Evolutionary conservation across 2,113 vertebrate genomes (phyloP), one percentile per base, ranked within the genome.

Genomic region (Aegotheles bennettii): DNA sequence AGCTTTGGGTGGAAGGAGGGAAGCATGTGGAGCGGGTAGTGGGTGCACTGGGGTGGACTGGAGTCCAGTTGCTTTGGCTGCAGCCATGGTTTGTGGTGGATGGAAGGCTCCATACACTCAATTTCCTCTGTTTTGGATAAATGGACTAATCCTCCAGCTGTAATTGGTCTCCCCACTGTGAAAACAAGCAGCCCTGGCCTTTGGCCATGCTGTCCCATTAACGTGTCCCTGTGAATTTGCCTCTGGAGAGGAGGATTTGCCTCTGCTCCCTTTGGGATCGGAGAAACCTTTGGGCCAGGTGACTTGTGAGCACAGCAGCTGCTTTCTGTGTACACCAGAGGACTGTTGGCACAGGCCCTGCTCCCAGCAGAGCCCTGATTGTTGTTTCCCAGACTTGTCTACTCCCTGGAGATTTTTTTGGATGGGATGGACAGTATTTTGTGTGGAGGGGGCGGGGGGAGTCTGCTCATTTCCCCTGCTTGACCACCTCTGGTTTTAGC

Each of bases 71-170:
- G 65, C 60, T 71, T 38, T 43, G 59, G 45, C 2, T 35, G 43
- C 35, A 48, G 65, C 81, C 2, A 0, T 38, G 56, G 35, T 23
- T 47, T 36, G 61, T 0, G 1, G 2, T 11, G 73, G 63, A 28
- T 23, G 63, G 57, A 56, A 47, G 43, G 73, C 85, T 89, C 81
- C 42, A 2, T 29, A 7, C n/a, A 2, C 87, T 51, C 60, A 3
- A 1, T 83, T 61, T 18, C 24, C 76, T 56, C 73, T 0, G 6
- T 43, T 84, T 40, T 11, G 82, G 85, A 4, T 61, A 45, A 63
- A 33, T 1, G 7, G 51, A 35, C 50, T 61, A n/a, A 83, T 75
- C 35, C 40, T 61, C 31, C 48, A 23, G 43, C 47, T 59, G 87
- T n/a, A 68, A 80, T 40, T 68, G 71, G 87, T 36, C 65, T 88